Conservation (phyloP, 2,888 invertebrate genomes). For the Dasypolia templi region DNA sequence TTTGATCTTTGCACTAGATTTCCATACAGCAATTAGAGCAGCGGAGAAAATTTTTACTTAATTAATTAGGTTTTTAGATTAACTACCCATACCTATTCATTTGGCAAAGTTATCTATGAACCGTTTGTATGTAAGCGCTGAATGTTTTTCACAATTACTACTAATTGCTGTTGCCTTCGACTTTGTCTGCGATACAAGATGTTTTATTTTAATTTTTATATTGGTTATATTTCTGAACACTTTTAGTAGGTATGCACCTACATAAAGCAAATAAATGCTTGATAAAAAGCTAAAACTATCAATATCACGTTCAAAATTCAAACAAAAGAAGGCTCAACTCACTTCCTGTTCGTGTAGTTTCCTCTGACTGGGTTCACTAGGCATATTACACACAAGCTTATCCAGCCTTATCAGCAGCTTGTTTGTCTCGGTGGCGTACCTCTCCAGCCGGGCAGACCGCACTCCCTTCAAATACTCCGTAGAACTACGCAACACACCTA, state of each 20-base stretch:
- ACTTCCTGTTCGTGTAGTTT: conserved; percentile 94
- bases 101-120: too few species aligned
- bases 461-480: conserved; percentile 94
- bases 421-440: conserved; percentile 98
- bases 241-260: neutral
- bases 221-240: neutral
- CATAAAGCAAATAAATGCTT: neutral
- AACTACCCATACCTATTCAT: neutral
- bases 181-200: too few species aligned
- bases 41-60: too few species aligned
- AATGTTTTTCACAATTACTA: too few species aligned
- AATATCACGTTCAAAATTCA: neutral
- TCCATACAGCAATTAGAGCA: too few species aligned
- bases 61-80: neutral
- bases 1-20: too few species aligned
- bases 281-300: neutral
- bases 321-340: conserved; percentile 64
- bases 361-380: conserved; percentile 92
- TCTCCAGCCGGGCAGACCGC: conserved; percentile 92
- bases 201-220: too few species aligned
- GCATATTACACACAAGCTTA: conserved; percentile 95
- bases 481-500: conserved; percentile 92
- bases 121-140: too few species aligned
- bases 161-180: too few species aligned
- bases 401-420: conserved; percentile 98